Conservation (phyloP, 2,113 vertebrate species). For the Psilopsiagon aymara region DNA sequence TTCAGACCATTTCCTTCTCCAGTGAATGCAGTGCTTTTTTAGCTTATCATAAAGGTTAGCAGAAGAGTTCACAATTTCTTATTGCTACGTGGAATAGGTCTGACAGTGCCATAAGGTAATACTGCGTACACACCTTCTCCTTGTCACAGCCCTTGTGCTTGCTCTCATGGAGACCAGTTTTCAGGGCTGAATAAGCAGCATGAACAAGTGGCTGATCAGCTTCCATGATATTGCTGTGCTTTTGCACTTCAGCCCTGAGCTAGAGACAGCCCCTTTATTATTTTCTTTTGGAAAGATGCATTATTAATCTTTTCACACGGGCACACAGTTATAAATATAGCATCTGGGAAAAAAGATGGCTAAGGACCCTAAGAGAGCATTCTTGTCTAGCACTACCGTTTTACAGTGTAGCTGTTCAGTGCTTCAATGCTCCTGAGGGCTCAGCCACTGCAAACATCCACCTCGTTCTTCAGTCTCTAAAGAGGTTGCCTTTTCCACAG, state of each 20-base stretch:
- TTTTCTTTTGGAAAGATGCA: neutral
- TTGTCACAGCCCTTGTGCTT: neutral
- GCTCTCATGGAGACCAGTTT: neutral
- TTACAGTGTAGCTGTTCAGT: neutral
- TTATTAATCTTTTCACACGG: neutral
- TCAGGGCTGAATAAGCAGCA: neutral
- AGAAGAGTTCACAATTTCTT: neutral
- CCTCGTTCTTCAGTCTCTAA: neutral
- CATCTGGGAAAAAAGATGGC: neutral
- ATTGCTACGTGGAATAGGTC: rapidly evolving
- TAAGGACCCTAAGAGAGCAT: neutral
- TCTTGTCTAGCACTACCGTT: neutral
- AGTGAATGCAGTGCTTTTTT: neutral
- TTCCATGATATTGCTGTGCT: neutral
- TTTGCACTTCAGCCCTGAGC: neutral
- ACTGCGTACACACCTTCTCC: neutral
- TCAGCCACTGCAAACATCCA: neutral
- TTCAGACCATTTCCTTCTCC: neutral
- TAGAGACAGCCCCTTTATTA: neutral
- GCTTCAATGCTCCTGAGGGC: rapidly evolving
- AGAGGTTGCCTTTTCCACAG: neutral
- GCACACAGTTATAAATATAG: neutral
- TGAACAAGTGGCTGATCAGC: neutral
- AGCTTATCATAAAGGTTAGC: neutral
- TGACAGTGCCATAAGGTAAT: neutral